These are phyloP conservation scores for Mixornis gularis DNA, from an alignment of 2,113 vertebrate genomes.

Conservation along the genomic window DNA sequence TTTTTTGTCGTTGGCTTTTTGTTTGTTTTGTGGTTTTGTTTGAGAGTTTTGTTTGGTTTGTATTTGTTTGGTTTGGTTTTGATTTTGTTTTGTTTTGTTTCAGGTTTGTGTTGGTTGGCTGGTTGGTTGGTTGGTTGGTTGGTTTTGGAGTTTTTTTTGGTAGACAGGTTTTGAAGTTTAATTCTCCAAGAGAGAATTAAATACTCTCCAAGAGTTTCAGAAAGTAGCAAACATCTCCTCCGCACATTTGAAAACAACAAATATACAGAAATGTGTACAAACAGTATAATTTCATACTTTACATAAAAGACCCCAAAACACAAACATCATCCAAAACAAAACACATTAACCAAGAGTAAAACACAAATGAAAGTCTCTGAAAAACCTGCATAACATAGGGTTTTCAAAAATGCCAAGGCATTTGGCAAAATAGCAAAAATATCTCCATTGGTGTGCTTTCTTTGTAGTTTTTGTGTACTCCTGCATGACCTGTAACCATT, in stretches of 20 bases:
- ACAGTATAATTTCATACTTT: background rate
- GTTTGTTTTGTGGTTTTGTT: too few species aligned
- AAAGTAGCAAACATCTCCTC: background rate
- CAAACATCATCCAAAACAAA: background rate
- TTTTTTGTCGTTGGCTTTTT: background rate
- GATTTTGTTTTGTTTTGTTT: too few species aligned
- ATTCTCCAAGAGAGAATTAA: background rate
- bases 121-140: too few species aligned
- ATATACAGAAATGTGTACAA: background rate
- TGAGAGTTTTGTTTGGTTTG: too few species aligned
- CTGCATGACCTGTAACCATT: background rate
- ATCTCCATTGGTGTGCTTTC: fast-evolving
- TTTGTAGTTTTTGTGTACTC: background rate
- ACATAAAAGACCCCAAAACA: background rate
- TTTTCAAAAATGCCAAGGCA: background rate
- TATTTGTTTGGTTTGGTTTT: background rate
- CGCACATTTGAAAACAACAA: background rate
- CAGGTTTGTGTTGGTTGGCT: too few species aligned
- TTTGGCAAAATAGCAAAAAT: background rate
- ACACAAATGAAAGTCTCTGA: background rate
- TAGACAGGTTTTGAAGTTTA: background rate
- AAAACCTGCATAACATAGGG: background rate
- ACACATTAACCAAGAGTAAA: background rate
- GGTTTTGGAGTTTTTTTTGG: background rate
- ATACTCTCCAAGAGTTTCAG: background rate